A percentile compares a stretch with the other conserved stretches of the same genome.
Conservation (phyloP, 2,797 vertebrate genomes). For the Falco berigora region DNA sequence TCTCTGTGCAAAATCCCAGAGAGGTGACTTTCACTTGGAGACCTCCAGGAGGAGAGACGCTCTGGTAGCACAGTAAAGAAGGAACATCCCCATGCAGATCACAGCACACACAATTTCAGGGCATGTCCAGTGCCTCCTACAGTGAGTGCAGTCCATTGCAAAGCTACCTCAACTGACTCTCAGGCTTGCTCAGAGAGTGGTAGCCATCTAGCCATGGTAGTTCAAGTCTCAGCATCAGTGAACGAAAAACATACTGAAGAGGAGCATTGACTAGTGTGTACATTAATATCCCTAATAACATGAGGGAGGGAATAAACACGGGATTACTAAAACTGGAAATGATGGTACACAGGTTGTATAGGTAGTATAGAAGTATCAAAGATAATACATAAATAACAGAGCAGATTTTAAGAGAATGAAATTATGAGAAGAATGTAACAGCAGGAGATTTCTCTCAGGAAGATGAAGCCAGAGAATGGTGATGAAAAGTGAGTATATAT, state of each 20-base stretch:
- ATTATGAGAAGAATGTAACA: not conserved
- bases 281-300: not conserved
- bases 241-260: not conserved
- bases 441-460: not conserved
- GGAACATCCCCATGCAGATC: not conserved
- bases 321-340: not conserved
- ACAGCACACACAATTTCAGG: not conserved
- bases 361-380: not conserved
- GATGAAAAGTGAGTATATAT: not conserved
- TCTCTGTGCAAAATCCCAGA: not conserved
- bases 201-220: not conserved
- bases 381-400: not conserved
- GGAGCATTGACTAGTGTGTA: not conserved
- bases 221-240: not conserved
- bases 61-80: not conserved
- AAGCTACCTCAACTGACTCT: not conserved
- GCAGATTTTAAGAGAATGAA: not conserved
- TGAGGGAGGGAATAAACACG: not conserved
- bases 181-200: not conserved
- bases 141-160: not conserved
- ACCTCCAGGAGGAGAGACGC: not conserved
- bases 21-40: not conserved
- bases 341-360: not conserved
- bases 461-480: not conserved
- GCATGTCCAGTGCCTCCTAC: not conserved